Evolutionary conservation across 2,888 invertebrate species (phyloP).

Genomic region (Rhamnusium bicolor): DNA sequence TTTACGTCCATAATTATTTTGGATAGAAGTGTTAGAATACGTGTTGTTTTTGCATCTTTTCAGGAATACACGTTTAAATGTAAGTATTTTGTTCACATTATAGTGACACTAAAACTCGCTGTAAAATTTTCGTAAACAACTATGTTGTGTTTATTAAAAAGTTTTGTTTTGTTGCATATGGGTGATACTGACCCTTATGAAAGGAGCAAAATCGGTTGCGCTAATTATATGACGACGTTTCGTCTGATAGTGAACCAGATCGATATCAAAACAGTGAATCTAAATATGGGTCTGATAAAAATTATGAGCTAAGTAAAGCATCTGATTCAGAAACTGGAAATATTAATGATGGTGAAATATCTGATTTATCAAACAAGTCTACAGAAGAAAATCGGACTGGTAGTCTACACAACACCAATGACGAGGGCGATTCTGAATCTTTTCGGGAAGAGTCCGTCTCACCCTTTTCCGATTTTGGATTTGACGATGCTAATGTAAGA

Average conservation of each 20-base stretch:
- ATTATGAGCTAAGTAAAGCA: background rate
- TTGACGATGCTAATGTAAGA: slow-evolving; percentile 9
- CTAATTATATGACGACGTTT: slow-evolving; percentile 32
- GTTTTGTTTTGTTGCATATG: slow-evolving; percentile 18
- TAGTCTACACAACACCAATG: slow-evolving; percentile 22
- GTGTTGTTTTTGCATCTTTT: too few species aligned
- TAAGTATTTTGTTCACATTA: too few species aligned
- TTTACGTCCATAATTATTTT: too few species aligned
- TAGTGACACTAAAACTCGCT: too few species aligned
- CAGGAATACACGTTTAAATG: too few species aligned
- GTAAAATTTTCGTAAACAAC: too few species aligned
- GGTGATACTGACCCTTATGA: slow-evolving; percentile 26
- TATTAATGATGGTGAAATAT: slow-evolving; percentile 19
- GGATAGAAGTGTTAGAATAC: too few species aligned
- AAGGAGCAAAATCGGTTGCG: slow-evolving; percentile 15
- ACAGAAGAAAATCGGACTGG: too few species aligned
- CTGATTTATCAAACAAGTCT: too few species aligned
- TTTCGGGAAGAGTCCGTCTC: background rate
- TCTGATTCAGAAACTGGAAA: background rate
- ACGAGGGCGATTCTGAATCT: slow-evolving; percentile 1
- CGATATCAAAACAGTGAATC: slow-evolving; percentile 25
- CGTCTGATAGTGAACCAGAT: slow-evolving; percentile 35
- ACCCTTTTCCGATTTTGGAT: background rate
- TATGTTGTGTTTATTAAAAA: too few species aligned
- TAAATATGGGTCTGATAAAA: background rate